A percentile compares a stretch with the other conserved stretches of the same genome.
Evolutionary conservation across 1,140 invertebrate species (phyloP).

Genomic region (Tetramorium alpestre): DNA sequence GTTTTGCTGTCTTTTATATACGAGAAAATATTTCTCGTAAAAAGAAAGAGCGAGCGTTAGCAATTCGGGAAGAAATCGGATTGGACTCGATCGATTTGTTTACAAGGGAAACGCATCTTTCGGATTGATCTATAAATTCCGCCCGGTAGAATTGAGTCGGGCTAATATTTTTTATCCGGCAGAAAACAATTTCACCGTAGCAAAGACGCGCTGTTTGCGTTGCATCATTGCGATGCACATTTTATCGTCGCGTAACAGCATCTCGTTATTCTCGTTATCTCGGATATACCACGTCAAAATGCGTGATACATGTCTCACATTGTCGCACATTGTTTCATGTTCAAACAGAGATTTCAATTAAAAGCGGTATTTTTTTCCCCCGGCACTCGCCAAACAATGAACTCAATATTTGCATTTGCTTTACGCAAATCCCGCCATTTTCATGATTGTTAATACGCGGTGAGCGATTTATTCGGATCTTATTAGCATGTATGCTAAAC

Average conservation of each 20-base stretch:
- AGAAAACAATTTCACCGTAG: conserved; percentile 32
- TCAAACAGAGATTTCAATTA: conserved; percentile 48
- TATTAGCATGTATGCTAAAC: conserved; percentile 30
- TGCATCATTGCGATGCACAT: conserved; percentile 21
- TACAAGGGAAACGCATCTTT: conserved; percentile 19
- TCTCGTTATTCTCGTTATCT: conserved; percentile 39
- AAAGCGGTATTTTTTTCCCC: conserved; percentile 20
- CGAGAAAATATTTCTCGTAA: neutral
- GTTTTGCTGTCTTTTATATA: neutral
- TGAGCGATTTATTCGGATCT: conserved; percentile 13
- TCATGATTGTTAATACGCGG: conserved; percentile 26
- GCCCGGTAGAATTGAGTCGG: neutral
- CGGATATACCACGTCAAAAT: conserved; percentile 22
- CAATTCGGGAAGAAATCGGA: neutral
- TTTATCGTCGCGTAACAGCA: conserved; percentile 20
- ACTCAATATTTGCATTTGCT: conserved; percentile 41
- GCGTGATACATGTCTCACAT: conserved; percentile 35
- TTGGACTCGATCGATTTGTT: conserved; percentile 22
- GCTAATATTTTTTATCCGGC: conserved; percentile 27
- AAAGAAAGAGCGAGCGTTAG: neutral
- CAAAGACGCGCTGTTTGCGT: conserved; percentile 37
- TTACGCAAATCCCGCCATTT: neutral
- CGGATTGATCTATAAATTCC: conserved; percentile 34
- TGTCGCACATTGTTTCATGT: conserved; percentile 15
- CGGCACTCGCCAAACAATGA: conserved; percentile 5